A percentile compares a stretch with the other conserved stretches of the same genome.
Evolutionary conservation across 2,888 invertebrate genomes (phyloP).

Genomic region (Adineta ricciae): DNA sequence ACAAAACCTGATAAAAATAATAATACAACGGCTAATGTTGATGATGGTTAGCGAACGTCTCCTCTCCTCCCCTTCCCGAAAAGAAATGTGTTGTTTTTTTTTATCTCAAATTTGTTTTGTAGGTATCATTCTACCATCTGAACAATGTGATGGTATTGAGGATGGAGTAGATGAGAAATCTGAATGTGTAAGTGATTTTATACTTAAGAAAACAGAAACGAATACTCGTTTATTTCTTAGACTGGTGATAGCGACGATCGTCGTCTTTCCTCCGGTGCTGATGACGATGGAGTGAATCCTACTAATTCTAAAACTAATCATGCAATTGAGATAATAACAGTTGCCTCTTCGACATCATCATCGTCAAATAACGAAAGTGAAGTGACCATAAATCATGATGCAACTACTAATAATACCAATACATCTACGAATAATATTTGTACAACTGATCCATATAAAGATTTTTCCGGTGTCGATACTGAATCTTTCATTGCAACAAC

Average conservation of each 20-base stretch:
- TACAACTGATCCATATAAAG: constrained; percentile 50
- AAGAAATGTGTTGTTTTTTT: too few relatives aligned
- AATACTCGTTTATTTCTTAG: neutral
- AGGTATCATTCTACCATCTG: neutral
- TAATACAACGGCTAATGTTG: constrained; percentile 5
- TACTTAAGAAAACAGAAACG: too few relatives aligned
- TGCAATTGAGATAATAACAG: neutral
- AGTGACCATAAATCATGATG: neutral
- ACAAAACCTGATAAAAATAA: constrained; percentile 13
- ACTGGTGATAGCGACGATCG: neutral
- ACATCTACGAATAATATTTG: neutral
- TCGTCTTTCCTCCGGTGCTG: neutral
- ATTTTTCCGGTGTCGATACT: constrained; percentile 69
- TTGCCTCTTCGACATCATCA: neutral
- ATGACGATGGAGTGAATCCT: neutral
- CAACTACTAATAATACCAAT: neutral
- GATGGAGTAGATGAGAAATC: neutral
- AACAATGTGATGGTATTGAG: neutral
- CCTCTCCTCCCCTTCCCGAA: too few relatives aligned
- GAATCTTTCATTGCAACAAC: constrained; percentile 79
- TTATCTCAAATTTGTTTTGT: too few relatives aligned
- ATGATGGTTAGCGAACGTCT: constrained; percentile 10
- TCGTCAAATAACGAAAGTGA: constrained; percentile 34
- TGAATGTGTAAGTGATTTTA: neutral
- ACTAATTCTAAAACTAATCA: neutral